Evolutionary conservation across 1,140 invertebrate species (phyloP).

Genomic region (Bombus waltoni): DNA sequence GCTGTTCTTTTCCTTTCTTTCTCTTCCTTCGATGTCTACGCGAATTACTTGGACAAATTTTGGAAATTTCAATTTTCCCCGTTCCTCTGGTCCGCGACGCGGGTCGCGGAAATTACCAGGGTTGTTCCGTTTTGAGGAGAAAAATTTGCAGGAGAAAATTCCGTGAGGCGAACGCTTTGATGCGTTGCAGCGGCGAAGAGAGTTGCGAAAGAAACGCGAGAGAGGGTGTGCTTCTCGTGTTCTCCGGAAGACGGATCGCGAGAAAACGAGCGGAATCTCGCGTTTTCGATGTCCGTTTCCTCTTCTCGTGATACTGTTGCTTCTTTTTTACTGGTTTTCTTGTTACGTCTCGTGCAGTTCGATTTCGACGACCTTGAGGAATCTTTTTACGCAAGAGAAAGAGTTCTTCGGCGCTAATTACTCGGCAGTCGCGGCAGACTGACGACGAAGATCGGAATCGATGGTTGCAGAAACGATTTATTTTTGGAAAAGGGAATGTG

Average conservation of each 20-base stretch:
- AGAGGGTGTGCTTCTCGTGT: too few relatives aligned
- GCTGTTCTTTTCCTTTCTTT: background rate
- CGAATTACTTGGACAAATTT: background rate
- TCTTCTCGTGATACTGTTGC: background rate
- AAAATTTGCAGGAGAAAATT: background rate
- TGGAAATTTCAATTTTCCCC: background rate
- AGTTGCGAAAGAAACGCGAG: background rate
- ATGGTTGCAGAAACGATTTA: too few relatives aligned
- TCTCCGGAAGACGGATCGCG: background rate
- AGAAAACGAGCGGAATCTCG: background rate
- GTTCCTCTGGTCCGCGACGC: background rate
- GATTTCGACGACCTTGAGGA: background rate
- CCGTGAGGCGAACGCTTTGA: slow-evolving; percentile 4
- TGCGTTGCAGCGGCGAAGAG: background rate
- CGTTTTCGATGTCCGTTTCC: background rate
- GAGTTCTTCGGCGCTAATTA: too few relatives aligned
- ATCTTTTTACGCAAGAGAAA: too few relatives aligned
- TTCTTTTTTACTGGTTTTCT: background rate
- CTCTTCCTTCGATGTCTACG: too few relatives aligned
- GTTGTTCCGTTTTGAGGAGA: background rate
- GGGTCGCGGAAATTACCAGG: background rate
- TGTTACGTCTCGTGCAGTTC: background rate
- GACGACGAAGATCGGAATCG: too few relatives aligned
- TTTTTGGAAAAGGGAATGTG: too few relatives aligned
- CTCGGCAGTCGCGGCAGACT: too few relatives aligned